Evolutionary conservation across 2,113 vertebrate genomes (phyloP), one percentile per base, ranked within the genome.

Genomic region (Colossoma macropomum): DNA sequence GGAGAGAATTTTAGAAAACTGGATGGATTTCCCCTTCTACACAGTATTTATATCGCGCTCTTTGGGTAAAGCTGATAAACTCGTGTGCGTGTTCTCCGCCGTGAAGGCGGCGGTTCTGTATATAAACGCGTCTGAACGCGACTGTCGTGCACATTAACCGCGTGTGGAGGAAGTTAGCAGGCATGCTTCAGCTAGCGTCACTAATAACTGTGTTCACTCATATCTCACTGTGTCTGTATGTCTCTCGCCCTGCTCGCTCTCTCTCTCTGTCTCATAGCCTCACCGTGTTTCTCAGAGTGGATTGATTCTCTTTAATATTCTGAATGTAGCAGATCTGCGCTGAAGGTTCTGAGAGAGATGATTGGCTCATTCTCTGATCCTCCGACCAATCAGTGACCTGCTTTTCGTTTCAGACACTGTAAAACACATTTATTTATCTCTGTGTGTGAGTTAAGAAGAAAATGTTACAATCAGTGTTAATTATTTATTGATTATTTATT

Each of bases 131-230:
- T 90, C 89, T 89, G 89, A 92, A 91, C 87, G 84, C 66, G 80
- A 90, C 89, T 89, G 89, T 93, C 93, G 91, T 54, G 88, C 91
- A 92, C 83, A 91, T 90, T 93, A 92, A 90, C 90, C 86, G 92
- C 89, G 78, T 83, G 87, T 88, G 87, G 38, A 90, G 87, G 91
- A 88, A 84, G 91, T 92, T 90, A 94, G 85, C 90, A 90, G 93
- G 93, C 94, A 94, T 94, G 92, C 92, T 90, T 93, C 19, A 91
- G 91, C 91, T 90, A 90, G 91, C 89, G 88, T 91, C 92, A 90
- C 89, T 86, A 88, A 87, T 86, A 82, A 88, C 86, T 85, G 82
- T 87, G 83, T 83, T 82, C 28, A 74, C 82, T 87, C 84, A 82
- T 89, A 79, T 85, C 80, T 91, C 85, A 65, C 77, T 81, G 60